Percentiles rank a stretch among this genome's conserved stretches.
Conservation (phyloP, 2,888 invertebrate genomes). For the Didymodactylos carnosus region DNA sequence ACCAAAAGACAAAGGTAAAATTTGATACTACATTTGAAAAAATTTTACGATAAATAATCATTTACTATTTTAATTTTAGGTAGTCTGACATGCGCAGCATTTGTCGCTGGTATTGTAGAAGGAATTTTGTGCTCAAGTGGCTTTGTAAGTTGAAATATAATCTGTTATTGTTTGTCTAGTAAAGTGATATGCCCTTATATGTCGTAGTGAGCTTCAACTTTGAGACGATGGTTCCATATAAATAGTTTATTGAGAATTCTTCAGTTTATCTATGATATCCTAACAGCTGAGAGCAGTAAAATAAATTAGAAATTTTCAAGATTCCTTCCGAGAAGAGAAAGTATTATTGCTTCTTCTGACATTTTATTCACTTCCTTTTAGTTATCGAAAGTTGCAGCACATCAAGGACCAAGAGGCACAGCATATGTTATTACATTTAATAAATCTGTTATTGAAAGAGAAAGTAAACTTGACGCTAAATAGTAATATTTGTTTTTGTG, state of each 20-base stretch:
- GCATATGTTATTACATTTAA: not conserved
- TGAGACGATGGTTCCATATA: too few relatives aligned
- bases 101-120: constrained; percentile 89
- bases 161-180: too few relatives aligned
- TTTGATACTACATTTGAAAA: not conserved
- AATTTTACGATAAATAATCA: not conserved
- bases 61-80: constrained; percentile 32
- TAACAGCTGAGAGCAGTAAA: too few relatives aligned
- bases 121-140: constrained; percentile 77
- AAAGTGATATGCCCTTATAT: too few relatives aligned
- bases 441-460: not conserved
- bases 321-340: too few relatives aligned
- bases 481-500: too few relatives aligned
- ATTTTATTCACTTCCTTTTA: too few relatives aligned
- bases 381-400: not conserved
- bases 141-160: constrained; percentile 87
- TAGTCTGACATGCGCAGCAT: constrained; percentile 89
- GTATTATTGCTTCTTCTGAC: too few relatives aligned
- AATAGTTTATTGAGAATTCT: too few relatives aligned
- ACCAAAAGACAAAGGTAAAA: constrained; percentile 68
- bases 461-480: not conserved
- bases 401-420: not conserved
- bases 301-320: too few relatives aligned
- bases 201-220: too few relatives aligned
- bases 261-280: too few relatives aligned